Conservation (phyloP, 2,797 vertebrate species). For the Danio jaintianensis region DNA sequence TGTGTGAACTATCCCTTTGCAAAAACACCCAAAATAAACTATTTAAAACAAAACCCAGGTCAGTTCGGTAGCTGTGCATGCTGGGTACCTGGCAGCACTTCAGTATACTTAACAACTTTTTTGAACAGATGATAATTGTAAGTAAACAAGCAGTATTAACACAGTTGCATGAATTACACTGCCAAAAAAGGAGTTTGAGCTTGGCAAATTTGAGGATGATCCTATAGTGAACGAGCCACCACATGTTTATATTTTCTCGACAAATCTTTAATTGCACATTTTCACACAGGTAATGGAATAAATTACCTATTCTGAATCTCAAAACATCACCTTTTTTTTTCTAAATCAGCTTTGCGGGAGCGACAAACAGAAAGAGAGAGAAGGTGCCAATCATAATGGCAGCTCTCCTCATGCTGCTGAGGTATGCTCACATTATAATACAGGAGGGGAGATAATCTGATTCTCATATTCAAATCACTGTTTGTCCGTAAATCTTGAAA, state of each 20-base stretch:
- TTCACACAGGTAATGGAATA: conserved; percentile 29
- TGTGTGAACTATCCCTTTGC: no score
- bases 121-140: background rate
- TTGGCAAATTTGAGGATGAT: background rate
- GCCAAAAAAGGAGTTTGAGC: background rate
- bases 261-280: conserved; percentile 16
- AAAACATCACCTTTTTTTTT: conserved; percentile 15
- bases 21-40: no score
- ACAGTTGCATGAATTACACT: background rate
- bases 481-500: conserved; percentile 66
- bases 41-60: background rate
- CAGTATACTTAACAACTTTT: background rate
- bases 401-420: conserved; percentile 22
- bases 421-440: conserved; percentile 44
- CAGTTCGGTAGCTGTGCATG: background rate
- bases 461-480: conserved; percentile 62
- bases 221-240: background rate
- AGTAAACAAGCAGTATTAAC: conserved; percentile 8
- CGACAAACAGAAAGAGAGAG: conserved; percentile 23
- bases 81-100: background rate
- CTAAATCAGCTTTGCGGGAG: conserved; percentile 36
- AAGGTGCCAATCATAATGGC: conserved; percentile 26
- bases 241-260: conserved; percentile 10
- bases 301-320: conserved; percentile 18
- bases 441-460: conserved; percentile 50